Evolutionary conservation across 92 coral and sea anemone species (phyloP), one percentile per base, ranked within the genome.

Genomic region (Parazoanthus atlanticus): DNA sequence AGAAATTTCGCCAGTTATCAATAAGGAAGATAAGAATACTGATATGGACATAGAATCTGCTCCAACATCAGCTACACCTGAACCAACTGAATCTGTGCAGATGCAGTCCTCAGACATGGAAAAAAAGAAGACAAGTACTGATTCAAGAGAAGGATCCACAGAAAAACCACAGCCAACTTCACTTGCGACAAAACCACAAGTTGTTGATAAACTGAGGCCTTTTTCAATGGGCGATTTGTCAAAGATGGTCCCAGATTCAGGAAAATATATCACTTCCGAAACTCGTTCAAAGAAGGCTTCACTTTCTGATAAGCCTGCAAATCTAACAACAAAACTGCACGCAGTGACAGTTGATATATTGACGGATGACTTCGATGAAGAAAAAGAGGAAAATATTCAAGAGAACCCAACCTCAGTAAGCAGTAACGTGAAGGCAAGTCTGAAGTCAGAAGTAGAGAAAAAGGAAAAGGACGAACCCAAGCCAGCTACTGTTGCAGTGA

Each of bases 261-360:
- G 21, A 28, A 80, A 80, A 80, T 70, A 80, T 4, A 7, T 74
- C 52, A 19, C 40, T 28, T 43, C 65, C 54, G 69, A 84, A 46
- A 29, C 33, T 36, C 54, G 32, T 29, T 71, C 67, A 43, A 84
- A 84, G 64, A 69, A 32, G 38, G 87, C 67, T 40, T 69, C 86
- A 13, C 76, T 83, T 66, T 83, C 86, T 38, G 78, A 65, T 30
- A 73, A 83, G 47, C 73, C 64, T 8, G 21, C 43, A 70, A 46
- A 17, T 43, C 66, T 84, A 74, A 65, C 87, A 28, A 30, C 41
- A n/a, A 84, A 84, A 31, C 52, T 84, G 19, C 87, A 84, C 43
- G 30, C 87, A 43, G 87, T 84, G 58, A 78, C 64, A 67, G 87
- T 84, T 69, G 87, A 84, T 29, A 84, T 84, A 41, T 13, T 54